Evolutionary conservation across 1,140 invertebrate genomes (phyloP), one percentile per base, ranked within the genome.

Genomic region (Calycopis cecrops): DNA sequence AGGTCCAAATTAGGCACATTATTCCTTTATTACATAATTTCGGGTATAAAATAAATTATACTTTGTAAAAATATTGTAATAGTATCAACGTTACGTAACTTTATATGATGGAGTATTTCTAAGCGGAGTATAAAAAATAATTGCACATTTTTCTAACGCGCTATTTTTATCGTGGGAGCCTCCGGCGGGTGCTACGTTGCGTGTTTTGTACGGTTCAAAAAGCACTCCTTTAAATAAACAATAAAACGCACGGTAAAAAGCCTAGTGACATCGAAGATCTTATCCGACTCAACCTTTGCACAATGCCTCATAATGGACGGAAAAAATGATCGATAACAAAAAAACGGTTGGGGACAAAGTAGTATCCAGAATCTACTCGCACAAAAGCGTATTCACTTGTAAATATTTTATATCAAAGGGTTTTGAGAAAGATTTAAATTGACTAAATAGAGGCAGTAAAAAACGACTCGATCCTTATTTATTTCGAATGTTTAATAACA

Each of bases 401-500:
- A 65, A 67, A 73, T 59, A 69, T 65, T 76, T 73, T 60, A 62
- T 69, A 63, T 53, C 63, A 84, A 87, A 85, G 82, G 84, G 80
- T 83, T 86, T 67, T 54, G 21, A 28, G 57, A 73, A 69, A 75
- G 65, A 73, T 73, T 63, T 71, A 72, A 68, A 67, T 66, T 52
- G 63, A 71, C 57, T 73, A 71, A 79, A 82, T 82, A 61, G 65
- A 68, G 70, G 59, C 59, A 57, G 62, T 70, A 85, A 83, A 81
- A 83, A 85, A 77, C 63, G 60, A 65, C 60, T 57, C 53, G 52
- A 54, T 62, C 65, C 52, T 61, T 71, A 78, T 77, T 79, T 77
- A 83, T 76, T 79, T 76, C 65, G 72, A 85, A 84, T 82, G 76
- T 87, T 87, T 85, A 81, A 82, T 85, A 87, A 85, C 77, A 82